Evolutionary conservation across 2,888 invertebrate genomes (phyloP).

Genomic region (Archips crataeganus): DNA sequence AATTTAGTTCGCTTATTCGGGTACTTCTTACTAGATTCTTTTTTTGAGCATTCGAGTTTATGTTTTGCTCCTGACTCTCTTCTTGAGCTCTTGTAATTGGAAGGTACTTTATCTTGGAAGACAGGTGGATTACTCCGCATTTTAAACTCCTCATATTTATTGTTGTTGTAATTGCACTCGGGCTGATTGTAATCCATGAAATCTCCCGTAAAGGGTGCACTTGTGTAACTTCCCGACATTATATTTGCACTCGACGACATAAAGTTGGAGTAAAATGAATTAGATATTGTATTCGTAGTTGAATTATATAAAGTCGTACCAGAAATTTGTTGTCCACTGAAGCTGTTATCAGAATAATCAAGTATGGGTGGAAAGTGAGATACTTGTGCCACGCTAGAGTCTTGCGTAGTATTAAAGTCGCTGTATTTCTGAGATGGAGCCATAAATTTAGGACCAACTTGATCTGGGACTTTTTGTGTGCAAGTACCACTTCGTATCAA

Average conservation of each 20-base stretch:
- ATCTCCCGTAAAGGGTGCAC: slow-evolving; percentile 73
- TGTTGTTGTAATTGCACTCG: slow-evolving; percentile 77
- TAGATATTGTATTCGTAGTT: slow-evolving; percentile 78
- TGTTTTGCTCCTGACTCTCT: slow-evolving; percentile 77
- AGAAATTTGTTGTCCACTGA: slow-evolving; percentile 75
- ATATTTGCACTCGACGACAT: slow-evolving; percentile 76
- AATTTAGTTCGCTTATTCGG: slow-evolving; percentile 75
- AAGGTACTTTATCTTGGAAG: slow-evolving; percentile 68
- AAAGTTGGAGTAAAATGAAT: slow-evolving; percentile 80
- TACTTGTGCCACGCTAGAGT: slow-evolving; percentile 77
- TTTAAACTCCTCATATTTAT: slow-evolving; percentile 79
- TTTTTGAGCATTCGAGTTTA: slow-evolving; percentile 80
- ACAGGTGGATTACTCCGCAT: slow-evolving; percentile 71
- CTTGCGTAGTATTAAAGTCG: slow-evolving; percentile 70
- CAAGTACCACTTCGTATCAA: slow-evolving; percentile 73
- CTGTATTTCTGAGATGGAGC: slow-evolving; percentile 72
- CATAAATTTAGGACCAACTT: slow-evolving; percentile 65
- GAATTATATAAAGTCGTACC: slow-evolving; percentile 78
- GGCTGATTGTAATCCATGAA: slow-evolving; percentile 79
- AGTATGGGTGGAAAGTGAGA: slow-evolving; percentile 80
- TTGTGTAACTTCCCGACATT: slow-evolving; percentile 74
- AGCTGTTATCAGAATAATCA: slow-evolving; percentile 77
- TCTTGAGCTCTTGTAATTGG: slow-evolving; percentile 70
- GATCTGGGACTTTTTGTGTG: slow-evolving; percentile 72
- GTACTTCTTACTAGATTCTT: slow-evolving; percentile 76